Percentiles rank a stretch among this genome's conserved stretches.
These are phyloP conservation scores for Drosophila suzukii DNA, from an alignment of 1,140 invertebrate species.

Conservation along the genomic window DNA sequence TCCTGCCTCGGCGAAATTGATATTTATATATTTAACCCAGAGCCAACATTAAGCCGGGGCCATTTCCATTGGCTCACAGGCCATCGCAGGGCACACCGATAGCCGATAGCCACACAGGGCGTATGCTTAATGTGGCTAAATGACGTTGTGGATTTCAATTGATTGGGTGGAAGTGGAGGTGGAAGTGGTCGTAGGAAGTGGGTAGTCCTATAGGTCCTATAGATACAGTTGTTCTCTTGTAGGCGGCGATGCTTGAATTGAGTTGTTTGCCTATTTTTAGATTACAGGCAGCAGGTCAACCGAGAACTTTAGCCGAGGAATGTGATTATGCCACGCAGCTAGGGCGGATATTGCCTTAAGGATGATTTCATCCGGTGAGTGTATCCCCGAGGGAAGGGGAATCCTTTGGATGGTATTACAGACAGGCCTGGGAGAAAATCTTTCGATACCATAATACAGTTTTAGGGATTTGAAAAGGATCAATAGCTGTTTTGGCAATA, in stretches of 20 bases:
- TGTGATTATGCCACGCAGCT: conserved; percentile 21
- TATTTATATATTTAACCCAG: conserved; percentile 81
- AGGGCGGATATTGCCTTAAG: conserved; percentile 24
- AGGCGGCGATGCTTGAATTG: conserved; percentile 25
- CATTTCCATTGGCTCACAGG: conserved; percentile 25
- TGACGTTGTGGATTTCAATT: conserved; percentile 70
- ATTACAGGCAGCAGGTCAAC: conserved; percentile 23
- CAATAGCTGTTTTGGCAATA: background rate
- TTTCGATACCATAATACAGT: background rate
- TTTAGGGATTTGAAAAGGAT: background rate
- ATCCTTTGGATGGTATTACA: background rate
- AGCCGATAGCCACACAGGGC: conserved; percentile 36
- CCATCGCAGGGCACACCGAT: conserved; percentile 5
- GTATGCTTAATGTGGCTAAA: conserved; percentile 72
- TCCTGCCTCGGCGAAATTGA: conserved; percentile 60
- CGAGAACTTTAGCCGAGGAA: conserved; percentile 10
- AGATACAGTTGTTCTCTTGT: conserved; percentile 23
- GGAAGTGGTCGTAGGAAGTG: background rate
- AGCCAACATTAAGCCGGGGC: conserved; percentile 70
- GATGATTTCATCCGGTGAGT: background rate
- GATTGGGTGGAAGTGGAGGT: conserved; percentile 22
- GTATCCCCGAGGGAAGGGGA: background rate
- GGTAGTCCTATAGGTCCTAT: background rate
- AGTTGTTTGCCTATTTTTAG: conserved; percentile 45
- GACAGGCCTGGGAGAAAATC: background rate